These are phyloP conservation scores for Garrulus glandarius DNA, from an alignment of 2,797 vertebrate species.

Conservation along the genomic window DNA sequence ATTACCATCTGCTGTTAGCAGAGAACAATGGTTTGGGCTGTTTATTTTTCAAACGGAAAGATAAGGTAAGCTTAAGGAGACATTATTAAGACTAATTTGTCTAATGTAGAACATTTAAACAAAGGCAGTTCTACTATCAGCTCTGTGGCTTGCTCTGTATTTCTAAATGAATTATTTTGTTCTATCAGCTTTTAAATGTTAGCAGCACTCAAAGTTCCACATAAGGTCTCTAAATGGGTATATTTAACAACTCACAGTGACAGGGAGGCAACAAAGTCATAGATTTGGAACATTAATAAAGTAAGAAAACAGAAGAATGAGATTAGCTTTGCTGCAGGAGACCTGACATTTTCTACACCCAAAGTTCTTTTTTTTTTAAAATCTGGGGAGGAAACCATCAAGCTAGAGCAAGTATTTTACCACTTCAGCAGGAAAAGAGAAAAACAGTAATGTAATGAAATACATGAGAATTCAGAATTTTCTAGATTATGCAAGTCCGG, in stretches of 20 bases:
- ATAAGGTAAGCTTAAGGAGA: background rate
- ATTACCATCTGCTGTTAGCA: background rate
- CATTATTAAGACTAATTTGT: slow-evolving; percentile 19
- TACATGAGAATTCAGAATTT: background rate
- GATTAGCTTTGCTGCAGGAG: background rate
- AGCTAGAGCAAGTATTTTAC: background rate
- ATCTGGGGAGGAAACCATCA: background rate
- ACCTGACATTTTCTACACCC: background rate
- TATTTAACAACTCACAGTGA: background rate
- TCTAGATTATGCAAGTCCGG: background rate
- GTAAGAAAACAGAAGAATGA: background rate
- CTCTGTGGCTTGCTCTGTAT: background rate
- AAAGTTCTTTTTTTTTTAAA: background rate
- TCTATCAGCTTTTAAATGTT: background rate
- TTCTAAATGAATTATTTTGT: slow-evolving; percentile 16
- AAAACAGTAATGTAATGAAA: background rate
- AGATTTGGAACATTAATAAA: background rate
- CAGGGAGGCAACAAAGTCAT: background rate
- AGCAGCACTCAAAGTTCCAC: background rate
- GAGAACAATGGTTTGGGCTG: background rate
- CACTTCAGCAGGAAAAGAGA: background rate
- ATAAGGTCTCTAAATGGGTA: background rate
- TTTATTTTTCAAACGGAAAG: slow-evolving; percentile 36
- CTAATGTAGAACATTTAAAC: background rate
- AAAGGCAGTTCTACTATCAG: background rate